Evolutionary conservation across 2,888 invertebrate species (phyloP).

Genomic region (Mayetiola destructor): DNA sequence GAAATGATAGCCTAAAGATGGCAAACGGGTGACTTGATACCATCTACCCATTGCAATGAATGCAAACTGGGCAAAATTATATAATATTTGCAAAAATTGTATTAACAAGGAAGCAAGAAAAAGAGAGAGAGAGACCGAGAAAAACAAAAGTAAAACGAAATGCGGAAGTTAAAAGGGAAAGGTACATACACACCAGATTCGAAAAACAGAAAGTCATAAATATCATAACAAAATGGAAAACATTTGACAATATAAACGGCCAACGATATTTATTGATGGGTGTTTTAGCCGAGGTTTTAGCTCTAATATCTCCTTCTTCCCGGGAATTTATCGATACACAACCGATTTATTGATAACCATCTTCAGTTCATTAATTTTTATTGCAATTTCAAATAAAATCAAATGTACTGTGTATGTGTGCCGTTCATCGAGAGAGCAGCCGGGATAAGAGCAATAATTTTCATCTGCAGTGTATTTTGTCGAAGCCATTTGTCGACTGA

Average conservation of each 20-base stretch:
- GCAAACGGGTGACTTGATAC: not conserved
- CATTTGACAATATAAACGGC: conserved; percentile 10
- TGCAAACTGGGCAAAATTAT: not conserved
- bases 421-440: too few species aligned
- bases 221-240: conserved; percentile 6
- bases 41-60: not conserved
- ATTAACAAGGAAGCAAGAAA: not conserved
- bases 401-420: conserved; percentile 5
- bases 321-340: not conserved
- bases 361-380: conserved; percentile 13
- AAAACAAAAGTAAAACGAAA: not conserved
- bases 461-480: too few species aligned
- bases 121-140: not conserved
- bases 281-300: conserved; percentile 8
- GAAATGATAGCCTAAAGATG: conserved; percentile 1
- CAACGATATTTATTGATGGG: conserved; percentile 4
- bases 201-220: conserved; percentile 5
- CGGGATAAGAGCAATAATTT: too few species aligned
- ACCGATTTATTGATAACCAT: conserved; percentile 11
- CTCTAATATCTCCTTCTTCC: not conserved
- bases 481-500: too few species aligned
- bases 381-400: conserved; percentile 10
- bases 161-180: not conserved
- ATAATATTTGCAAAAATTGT: not conserved
- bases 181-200: too few species aligned